Base-by-base conservation (phyloP, 64 coral and sea anemone species). In the Stichodactyla helianthus region DNA sequence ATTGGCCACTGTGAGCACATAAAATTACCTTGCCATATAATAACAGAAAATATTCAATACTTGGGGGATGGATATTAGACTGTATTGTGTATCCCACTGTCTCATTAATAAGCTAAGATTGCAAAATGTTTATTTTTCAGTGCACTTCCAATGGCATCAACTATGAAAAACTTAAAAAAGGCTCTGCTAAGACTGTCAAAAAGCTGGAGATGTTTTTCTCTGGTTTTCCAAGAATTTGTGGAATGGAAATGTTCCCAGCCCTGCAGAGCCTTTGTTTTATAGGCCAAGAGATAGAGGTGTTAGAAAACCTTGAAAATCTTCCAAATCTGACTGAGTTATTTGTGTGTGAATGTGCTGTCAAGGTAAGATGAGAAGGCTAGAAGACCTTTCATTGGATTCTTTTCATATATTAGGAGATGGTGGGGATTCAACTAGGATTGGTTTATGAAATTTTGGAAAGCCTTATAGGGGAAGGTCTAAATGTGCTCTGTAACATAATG, bases 151-250 rank as follows among this genome's bases (percentile, higher is more conserved):
- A 96, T 96, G 94, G 94, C 15, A 77, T 96, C 54, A 96, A 88
- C 31, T 96, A 90, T 92, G 94, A 96, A 71, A 96, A 90, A 67
- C 91, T 96, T 17, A 50, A 93, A 52, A 96, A 96, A 87, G 94
- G 94, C 18, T 89, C 94, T 20, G 91, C 87, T 6, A 87, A 87
- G 8, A 82, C 83, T 89, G 88, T 93, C 20, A 82, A 64, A 1
- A 90, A 84, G 7, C 50, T 96, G 87, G 94, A 96, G 71, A 96
- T 96, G 94, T 96, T 96, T 78, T 96, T 96, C 52, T 96, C 94
- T 79, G 94, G 94, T 0, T 96, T 87, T 58, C 94, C 94, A 10
- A 92, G 81, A 57, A 96, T 96, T 56, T 87, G 88, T 79, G 91
- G 94, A 65, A 96, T 96, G 94, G 91, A 96, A 87, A 58, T 89